phyloP scores from a whole-genome alignment of 2,113 vertebrate species.

The Cephalophus harveyi region DNA sequence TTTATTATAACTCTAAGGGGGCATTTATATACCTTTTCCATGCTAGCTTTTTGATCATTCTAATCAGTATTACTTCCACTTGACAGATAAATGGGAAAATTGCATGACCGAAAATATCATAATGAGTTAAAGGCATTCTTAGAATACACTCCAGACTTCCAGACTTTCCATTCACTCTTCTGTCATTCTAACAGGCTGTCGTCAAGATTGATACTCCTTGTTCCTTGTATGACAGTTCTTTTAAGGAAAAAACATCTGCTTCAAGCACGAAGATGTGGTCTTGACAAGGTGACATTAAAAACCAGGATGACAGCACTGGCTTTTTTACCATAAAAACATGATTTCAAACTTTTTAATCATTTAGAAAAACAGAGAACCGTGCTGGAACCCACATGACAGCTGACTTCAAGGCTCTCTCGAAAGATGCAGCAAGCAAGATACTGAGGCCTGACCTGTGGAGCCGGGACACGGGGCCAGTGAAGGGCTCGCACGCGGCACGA shows the following conservation, averaged over 20 bases:
- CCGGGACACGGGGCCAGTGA: no score
- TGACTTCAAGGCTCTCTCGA: no score
- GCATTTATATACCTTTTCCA: neutral
- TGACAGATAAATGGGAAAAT: neutral
- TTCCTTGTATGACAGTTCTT: neutral
- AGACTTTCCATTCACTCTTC: no score
- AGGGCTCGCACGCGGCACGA: fast-evolving
- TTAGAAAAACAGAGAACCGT: neutral
- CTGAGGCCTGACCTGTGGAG: fast-evolving
- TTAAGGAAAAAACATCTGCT: neutral
- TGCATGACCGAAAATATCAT: fast-evolving
- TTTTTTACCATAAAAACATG: neutral
- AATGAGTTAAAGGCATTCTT: no score
- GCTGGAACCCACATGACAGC: neutral
- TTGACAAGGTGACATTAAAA: neutral
- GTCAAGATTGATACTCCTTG: fast-evolving
- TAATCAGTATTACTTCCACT: neutral
- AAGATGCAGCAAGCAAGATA: neutral
- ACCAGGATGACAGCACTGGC: fast-evolving
- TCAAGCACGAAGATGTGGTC: neutral
- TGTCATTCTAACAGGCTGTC: fast-evolving
- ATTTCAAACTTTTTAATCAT: neutral
- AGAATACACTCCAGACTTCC: no score
- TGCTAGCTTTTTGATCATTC: neutral
- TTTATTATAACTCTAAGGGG: no score